phyloP scores from a whole-genome alignment of 2,888 invertebrate genomes.

The Himalopsyche tibetana region DNA sequence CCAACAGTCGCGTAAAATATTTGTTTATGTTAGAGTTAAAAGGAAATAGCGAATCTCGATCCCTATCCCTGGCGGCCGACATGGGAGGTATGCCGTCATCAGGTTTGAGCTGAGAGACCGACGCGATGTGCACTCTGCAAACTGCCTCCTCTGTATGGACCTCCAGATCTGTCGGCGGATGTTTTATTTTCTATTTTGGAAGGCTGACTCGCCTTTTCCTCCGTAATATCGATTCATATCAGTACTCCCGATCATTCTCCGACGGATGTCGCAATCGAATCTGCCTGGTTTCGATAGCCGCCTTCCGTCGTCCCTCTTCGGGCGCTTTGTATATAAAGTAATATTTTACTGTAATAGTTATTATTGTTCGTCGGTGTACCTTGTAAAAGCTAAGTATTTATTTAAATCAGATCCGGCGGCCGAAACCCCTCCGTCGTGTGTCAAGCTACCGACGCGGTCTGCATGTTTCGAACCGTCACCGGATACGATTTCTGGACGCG shows the following conservation, averaged over 20 bases:
- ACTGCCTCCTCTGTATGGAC: no score
- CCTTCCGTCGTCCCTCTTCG: background rate
- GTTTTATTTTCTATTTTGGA: no score
- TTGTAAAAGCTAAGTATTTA: conserved; percentile 39
- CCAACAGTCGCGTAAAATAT: no score
- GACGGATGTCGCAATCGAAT: background rate
- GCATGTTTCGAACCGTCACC: no score
- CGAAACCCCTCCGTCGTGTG: background rate
- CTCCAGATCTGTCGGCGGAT: no score
- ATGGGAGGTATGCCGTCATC: no score
- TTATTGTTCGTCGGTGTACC: conserved; percentile 23
- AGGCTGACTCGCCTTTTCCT: background rate
- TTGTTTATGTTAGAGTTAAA: no score
- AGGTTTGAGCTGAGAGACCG: no score
- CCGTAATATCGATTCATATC: conserved; percentile 26
- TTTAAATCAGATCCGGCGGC: background rate
- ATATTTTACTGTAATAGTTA: conserved; percentile 12
- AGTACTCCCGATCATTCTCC: background rate
- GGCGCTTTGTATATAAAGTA: conserved; percentile 27
- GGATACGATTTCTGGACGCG: no score
- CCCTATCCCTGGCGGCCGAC: no score
- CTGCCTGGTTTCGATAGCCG: background rate
- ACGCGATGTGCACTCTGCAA: no score
- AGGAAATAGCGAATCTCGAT: no score
- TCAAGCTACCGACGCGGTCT: background rate